These are phyloP conservation scores for Silurus meridionalis DNA, from an alignment of 2,113 vertebrate species.

Conservation along the genomic window DNA sequence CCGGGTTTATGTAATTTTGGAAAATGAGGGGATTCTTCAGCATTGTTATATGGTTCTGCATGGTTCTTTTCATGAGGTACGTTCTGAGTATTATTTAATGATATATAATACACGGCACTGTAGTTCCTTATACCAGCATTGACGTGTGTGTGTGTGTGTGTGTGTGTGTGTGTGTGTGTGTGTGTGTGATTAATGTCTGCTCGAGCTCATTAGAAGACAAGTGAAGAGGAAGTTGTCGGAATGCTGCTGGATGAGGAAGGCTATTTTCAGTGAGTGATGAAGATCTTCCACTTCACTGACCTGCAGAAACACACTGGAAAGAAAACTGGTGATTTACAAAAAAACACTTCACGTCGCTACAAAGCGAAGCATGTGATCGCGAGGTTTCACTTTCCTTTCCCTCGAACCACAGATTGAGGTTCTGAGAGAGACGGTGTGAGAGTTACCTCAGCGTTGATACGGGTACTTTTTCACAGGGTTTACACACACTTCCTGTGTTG, in stretches of 20 bases:
- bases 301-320: no score
- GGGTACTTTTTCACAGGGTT: background rate
- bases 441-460: background rate
- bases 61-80: background rate
- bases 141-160: background rate
- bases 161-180: constrained; percentile 3
- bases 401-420: background rate
- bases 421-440: background rate
- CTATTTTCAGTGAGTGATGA: no score
- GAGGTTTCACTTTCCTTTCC: background rate
- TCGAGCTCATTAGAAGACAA: background rate
- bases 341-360: background rate
- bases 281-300: no score
- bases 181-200: constrained; percentile 25
- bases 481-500: background rate
- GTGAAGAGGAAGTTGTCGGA: constrained; percentile 1
- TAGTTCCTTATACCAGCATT: background rate
- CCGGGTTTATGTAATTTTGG: background rate
- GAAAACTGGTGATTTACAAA: background rate
- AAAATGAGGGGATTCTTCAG: background rate
- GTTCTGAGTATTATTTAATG: background rate
- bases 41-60: background rate
- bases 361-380: background rate
- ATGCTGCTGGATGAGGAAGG: background rate
- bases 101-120: background rate